Base-by-base conservation (phyloP, 2,888 invertebrate genomes). In the Agrochola lychnidis region DNA sequence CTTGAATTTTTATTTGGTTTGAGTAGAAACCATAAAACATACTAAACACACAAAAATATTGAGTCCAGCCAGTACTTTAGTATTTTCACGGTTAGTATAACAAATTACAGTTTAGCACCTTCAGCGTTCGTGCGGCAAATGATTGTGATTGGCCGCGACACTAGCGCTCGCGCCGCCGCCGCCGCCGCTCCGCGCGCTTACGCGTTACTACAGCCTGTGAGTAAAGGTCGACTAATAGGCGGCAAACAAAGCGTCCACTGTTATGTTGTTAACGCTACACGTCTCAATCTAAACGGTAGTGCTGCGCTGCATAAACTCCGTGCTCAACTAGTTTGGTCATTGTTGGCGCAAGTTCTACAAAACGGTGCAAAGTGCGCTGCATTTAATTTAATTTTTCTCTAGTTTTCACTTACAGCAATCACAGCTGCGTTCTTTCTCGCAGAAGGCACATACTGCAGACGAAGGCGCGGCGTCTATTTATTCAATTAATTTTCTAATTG, bases 101-200 rank as follows among this genome's bases (percentile, higher is more conserved):
- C 59, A 76, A 83, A 84, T 70, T 63, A 76, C 72, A 70, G 85
- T 76, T 84, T 81, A 81, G 56, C 76, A 81, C 77, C 82, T 81
- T 61, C 70, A 48, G 57, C 69, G 45, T 68, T 76, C 81, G 82
- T 84, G 85, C 66, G n/a, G 81, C 45, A 76, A 84, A 84, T 63
- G 12, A 68, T 63, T 51, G 85, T 70, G 76, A 66, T 70, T 63
- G 57, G 57, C 48, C 36, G 45, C 56, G 6, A 42, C 36, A 81
- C 51, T 61, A 72, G 82, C 76, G 82, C 69, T 1, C 30, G 30
- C 30, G 30, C 30, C 30, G n/a, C 53, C 76, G 82, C 69, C 1
- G 1, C 1, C 30, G 30, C 30, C 30, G n/a, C 53, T 57, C 48
- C 45, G 22, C 40, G 30, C 69, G 51, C 68, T 42, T 12, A 51